Base-by-base conservation (phyloP, 2,797 vertebrate genomes). In the Champsocephalus gunnari region DNA sequence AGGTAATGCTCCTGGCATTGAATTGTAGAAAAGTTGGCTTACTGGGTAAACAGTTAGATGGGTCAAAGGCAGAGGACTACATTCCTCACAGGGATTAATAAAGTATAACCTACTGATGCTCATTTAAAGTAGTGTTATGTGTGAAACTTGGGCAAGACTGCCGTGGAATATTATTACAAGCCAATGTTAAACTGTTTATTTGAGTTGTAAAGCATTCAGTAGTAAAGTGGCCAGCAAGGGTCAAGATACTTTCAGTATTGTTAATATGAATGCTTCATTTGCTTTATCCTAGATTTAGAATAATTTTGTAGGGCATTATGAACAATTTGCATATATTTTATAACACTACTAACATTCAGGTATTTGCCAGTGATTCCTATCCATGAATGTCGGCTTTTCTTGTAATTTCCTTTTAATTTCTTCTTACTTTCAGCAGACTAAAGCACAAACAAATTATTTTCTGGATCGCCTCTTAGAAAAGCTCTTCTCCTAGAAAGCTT, bases 391-490 rank as follows among this genome's bases (percentile, higher is more conserved):
- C 72, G 47, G 59, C 79, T 75, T 70, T 65, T 71, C 49, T 41
- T 51, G 11, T 75, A 9, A 53, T 79, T 83, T 50, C 66, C 70
- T 84, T 76, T 74, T 47, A 67, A 67, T 76, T 62, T 54, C 56
- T 77, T 47, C 57, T 21, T 66, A 48, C 69, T 78, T 64, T 70
- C 71, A 61, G 43, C 53, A 56, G 59, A 84, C 75, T 59, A 14
- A 70, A 86, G 63, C 44, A 3, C 28, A 24, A 69, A 49, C 32
- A 21, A 32, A 67, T 73, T 51, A 13, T 75, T 79, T 80, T 79
- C 65, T 80, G 67, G 60, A 73, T 78, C 19, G 75, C 86, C 75
- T 80, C 32, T 61, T 73, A 88, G 83, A 69, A 77, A 84, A 84
- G 51, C 80, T 71, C 72, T 82, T 38, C 34, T 38, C 34, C 34